Evolutionary conservation across 1,140 invertebrate genomes (phyloP), one percentile per base, ranked within the genome.

Genomic region (Habropoda laboriosa): DNA sequence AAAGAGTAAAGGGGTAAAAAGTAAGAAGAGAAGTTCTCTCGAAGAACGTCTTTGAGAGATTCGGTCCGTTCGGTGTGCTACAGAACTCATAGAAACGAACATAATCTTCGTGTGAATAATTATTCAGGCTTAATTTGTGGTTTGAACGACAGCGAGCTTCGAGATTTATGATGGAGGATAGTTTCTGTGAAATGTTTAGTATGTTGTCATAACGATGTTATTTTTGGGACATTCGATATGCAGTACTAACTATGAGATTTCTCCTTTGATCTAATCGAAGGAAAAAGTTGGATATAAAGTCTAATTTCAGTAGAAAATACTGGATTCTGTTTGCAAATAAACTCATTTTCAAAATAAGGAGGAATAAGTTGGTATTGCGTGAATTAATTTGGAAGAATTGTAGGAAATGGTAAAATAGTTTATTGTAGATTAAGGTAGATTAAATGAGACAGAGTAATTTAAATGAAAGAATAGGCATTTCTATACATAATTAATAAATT

Each of bases 181-280:
- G 68, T 71, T 27, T 40, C n/a, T 42, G 24, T 57, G 68, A 57
- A 57, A 71, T 51, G 38, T 71, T 57, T 71, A 71, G 38, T 57
- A 51, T 18, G 21, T 42, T 71, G 35, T 71, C 51, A 53, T 53
- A 53, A 53, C 32, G 47, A 53, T 38, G 67, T 53, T 27, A 55
- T n/a, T 27, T 53, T 24, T 13, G 1, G 18, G 67, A 38, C 45
- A 53, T 70, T 53, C 67, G 32, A 70, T 53, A 51, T 51, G 45
- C 24, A 38, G 51, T 38, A 38, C n/a, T 24, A 38, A 61, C 18
- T 3, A n/a, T 16, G 18, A 35, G 57, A 60, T 21, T 32, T 21
- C 32, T 5, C 30, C 1, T 2, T 16, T 24, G 16, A 1, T 30
- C 1, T 7, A 12, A 6, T 30, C 18, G 27, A 10, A 5, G n/a